Evolutionary conservation across 2,113 vertebrate genomes (phyloP).

Genomic region (Genyomyrus donnyi): DNA sequence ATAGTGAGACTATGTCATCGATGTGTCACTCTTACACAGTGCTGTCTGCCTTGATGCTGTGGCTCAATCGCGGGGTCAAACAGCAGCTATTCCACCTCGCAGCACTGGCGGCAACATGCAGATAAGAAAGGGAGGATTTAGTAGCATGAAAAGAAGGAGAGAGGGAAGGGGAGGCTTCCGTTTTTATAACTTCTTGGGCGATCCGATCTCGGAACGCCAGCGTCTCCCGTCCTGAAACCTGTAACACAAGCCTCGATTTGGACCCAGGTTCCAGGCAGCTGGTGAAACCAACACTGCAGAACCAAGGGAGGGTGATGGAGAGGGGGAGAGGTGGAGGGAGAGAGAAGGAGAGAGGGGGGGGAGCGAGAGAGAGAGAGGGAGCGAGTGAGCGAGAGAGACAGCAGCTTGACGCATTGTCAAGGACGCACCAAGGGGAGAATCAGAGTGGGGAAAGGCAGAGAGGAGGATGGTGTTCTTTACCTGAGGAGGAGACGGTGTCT

Average conservation of each 20-base stretch:
- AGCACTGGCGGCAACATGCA: not conserved
- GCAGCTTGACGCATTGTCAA: slow-evolving; percentile 73
- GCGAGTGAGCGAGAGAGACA: slow-evolving; percentile 53
- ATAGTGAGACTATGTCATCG: not conserved
- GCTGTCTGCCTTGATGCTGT: not conserved
- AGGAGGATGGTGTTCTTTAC: slow-evolving; percentile 25
- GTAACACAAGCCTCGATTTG: slow-evolving; percentile 3
- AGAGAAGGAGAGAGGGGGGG: not conserved
- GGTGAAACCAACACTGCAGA: slow-evolving; percentile 21
- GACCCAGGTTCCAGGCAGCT: not conserved
- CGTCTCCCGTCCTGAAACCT: not conserved
- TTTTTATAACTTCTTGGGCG: not conserved
- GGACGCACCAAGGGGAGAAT: slow-evolving; percentile 70
- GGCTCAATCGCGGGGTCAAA: not conserved
- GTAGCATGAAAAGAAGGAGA: not conserved
- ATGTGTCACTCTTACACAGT: not conserved
- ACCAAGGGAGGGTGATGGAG: slow-evolving; percentile 21
- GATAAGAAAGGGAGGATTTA: not conserved
- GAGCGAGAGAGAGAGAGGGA: slow-evolving; percentile 21
- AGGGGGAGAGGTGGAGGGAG: slow-evolving; percentile 20
- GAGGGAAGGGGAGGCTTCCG: not conserved
- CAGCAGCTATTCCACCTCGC: not conserved
- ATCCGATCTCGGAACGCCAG: not conserved
- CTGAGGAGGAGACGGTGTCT: slow-evolving; percentile 19
- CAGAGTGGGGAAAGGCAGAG: slow-evolving; percentile 20